phyloP scores from a whole-genome alignment of 2,888 invertebrate genomes.

The Drosophila mettleri region DNA sequence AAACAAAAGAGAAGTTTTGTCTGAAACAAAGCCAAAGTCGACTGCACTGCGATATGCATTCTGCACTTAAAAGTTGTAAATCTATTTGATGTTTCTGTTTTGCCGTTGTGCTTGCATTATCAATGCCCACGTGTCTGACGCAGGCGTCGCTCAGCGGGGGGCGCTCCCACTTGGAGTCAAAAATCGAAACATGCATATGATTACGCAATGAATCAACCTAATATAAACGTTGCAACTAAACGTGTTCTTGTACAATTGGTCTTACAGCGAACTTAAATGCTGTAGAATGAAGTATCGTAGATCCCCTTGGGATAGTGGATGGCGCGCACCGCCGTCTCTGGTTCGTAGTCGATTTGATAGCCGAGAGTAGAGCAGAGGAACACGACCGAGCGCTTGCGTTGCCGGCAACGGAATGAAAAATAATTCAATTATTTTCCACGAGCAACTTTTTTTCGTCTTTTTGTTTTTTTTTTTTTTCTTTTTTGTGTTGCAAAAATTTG shows the following conservation, averaged over 20 bases:
- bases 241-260: neutral
- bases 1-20: neutral
- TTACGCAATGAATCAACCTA: constrained; percentile 27
- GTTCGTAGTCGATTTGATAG: constrained; percentile 9
- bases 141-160: constrained; percentile 4
- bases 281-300: neutral
- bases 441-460: constrained; percentile 23
- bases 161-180: constrained; percentile 10
- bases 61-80: constrained; percentile 10
- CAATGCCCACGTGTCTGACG: constrained; percentile 44
- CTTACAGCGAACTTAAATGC: constrained; percentile 16
- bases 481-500: constrained; percentile 51
- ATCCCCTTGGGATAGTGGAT: constrained; percentile 34
- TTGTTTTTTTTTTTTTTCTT: neutral
- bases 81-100: constrained; percentile 30
- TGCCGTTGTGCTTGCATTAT: constrained; percentile 29
- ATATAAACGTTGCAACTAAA: constrained; percentile 11
- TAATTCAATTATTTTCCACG: constrained; percentile 78
- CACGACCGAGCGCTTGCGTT: constrained; percentile 73
- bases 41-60: constrained; percentile 3
- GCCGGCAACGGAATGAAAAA: constrained; percentile 78
- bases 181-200: constrained; percentile 16
- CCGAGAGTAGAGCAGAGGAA: constrained; percentile 19
- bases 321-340: constrained; percentile 44
- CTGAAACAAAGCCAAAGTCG: constrained; percentile 5